Conservation (phyloP, 1,140 invertebrate genomes). For the Trichonephila inaurata region DNA sequence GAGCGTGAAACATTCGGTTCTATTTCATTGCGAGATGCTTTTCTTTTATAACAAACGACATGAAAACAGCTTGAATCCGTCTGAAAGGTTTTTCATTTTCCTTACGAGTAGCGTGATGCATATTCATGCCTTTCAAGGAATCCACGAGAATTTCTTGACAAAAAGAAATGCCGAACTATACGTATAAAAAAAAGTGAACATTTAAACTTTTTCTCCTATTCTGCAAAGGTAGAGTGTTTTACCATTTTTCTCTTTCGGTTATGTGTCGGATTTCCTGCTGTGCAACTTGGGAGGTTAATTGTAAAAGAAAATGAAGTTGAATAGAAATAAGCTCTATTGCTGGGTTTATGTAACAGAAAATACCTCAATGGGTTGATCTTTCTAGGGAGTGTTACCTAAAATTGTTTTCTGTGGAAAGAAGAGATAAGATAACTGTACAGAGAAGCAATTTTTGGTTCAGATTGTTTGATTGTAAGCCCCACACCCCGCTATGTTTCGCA, state of each 20-base stretch:
- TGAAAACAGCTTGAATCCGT: background rate
- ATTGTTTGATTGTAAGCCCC: too few species aligned
- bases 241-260: background rate
- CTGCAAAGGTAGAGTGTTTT: background rate
- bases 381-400: too few species aligned
- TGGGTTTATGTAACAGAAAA: background rate
- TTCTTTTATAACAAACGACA: background rate
- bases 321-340: background rate
- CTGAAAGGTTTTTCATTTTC: background rate
- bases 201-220: background rate
- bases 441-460: too few species aligned
- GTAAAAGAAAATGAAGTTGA: background rate
- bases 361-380: too few species aligned
- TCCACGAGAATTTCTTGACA: background rate
- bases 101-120: background rate
- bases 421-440: too few species aligned
- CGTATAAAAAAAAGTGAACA: background rate
- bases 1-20: background rate
- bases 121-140: background rate
- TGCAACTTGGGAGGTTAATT: conserved; percentile 29
- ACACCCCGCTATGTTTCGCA: too few species aligned
- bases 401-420: too few species aligned
- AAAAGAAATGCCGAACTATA: background rate
- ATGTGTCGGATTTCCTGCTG: conserved; percentile 11
- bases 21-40: background rate